Percentiles rank a stretch among this genome's conserved stretches.
These are phyloP conservation scores for Chloebia gouldiae DNA, from an alignment of 2,113 vertebrate species.

Conservation along the genomic window DNA sequence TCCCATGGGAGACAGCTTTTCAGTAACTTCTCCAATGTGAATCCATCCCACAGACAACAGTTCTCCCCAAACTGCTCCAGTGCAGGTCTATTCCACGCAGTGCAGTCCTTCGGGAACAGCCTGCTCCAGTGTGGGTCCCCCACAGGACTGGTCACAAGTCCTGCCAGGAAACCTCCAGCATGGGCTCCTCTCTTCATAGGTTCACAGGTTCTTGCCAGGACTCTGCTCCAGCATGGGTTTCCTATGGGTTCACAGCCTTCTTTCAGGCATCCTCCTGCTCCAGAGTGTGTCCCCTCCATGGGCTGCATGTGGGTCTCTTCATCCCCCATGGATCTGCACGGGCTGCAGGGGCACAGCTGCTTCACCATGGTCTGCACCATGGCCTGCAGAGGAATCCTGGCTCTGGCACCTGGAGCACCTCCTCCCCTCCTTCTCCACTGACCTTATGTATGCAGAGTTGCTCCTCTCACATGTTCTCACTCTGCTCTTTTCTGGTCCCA, in stretches of 20 bases:
- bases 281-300: background rate
- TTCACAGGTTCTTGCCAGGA: background rate
- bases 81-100: background rate
- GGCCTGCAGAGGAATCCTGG: background rate
- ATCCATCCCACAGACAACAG: background rate
- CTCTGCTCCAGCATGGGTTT: background rate
- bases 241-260: background rate
- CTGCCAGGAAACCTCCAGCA: rapidly evolving
- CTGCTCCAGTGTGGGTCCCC: background rate
- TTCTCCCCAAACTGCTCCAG: background rate
- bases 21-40: background rate
- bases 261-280: background rate
- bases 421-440: background rate
- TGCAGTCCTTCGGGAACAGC: background rate
- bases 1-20: background rate
- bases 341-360: background rate
- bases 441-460: background rate
- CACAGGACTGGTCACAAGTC: background rate
- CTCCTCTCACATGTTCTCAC: background rate
- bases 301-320: background rate
- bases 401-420: background rate
- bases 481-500: background rate
- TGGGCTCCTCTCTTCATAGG: background rate
- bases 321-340: background rate
- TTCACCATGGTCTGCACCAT: background rate